Percentiles rank a stretch among this genome's conserved stretches.
Conservation (phyloP, 2,113 vertebrate genomes). For the Pteropus alecto region DNA sequence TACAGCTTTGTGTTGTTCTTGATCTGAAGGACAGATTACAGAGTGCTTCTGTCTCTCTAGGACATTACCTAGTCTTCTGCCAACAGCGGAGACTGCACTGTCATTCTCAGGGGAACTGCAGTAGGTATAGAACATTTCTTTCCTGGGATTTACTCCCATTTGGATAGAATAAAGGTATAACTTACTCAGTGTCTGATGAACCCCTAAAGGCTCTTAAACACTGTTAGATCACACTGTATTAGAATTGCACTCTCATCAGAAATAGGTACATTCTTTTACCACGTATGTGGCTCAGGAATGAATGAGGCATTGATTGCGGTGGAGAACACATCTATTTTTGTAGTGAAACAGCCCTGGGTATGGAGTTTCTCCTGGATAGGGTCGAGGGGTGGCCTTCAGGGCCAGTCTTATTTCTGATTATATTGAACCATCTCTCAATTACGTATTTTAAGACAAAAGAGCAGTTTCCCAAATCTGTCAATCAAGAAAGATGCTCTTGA, state of each 20-base stretch:
- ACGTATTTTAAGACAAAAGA: not conserved
- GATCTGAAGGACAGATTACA: not conserved
- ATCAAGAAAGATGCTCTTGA: not conserved
- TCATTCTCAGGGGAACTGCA: not conserved
- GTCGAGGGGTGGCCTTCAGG: not conserved
- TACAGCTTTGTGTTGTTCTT: not conserved
- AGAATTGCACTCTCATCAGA: slow-evolving; percentile 21
- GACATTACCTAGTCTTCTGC: not conserved
- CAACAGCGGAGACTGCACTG: not conserved
- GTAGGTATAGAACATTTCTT: not conserved
- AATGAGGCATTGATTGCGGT: not conserved
- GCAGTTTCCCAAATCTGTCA: not conserved
- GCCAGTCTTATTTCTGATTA: not conserved
- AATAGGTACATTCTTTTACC: not conserved
- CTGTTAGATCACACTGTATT: not conserved
- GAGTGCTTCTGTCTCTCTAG: not conserved
- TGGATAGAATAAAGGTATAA: slow-evolving; percentile 21
- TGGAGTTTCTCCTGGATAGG: not conserved
- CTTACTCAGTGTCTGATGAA: not conserved
- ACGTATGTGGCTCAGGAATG: not conserved
- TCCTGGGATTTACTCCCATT: not conserved
- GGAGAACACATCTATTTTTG: not conserved
- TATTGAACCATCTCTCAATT: not conserved
- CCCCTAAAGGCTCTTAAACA: slow-evolving; percentile 23
- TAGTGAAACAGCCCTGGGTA: not conserved